Evolutionary conservation across 2,888 invertebrate genomes (phyloP), one percentile per base, ranked within the genome.

Genomic region (Lasioglossum vierecki): DNA sequence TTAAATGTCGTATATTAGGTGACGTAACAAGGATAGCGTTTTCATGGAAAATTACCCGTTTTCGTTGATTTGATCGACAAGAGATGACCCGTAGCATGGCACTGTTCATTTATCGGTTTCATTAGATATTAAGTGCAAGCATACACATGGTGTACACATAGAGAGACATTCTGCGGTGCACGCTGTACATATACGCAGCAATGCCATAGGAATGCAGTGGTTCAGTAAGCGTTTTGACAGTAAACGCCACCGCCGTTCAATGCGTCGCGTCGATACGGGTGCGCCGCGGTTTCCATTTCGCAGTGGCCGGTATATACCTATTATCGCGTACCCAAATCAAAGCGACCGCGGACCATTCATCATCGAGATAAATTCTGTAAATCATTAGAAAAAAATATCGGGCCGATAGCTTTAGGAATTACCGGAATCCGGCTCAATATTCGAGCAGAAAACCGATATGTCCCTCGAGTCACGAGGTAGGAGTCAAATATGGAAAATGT

Each of bases 201-300:
- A 79, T 68, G 76, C 83, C 73, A 68, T 83, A 49, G 83, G 83
- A 83, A 84, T 76, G 76, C 79, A 73, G 76, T 35, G 84, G 68
- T 60, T 79, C 57, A n/a, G 22, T 72, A 26, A 41, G 76, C 76
- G 68, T 79, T 84, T 83, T 79, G 79, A 83, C 76, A 68, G 76
- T 53, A 49, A 76, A 66, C 83, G 75, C 57, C 49, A 70, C 83
- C 83, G 66, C 57, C 57, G 74, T 49, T 76, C 82, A 30, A 66
- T 84, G 83, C 79, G 57, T 66, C 72, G 79, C 79, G 66, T 66
- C 72, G 57, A 76, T 79, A 41, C 66, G 18, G 26, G n/a, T 66
- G 57, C 46, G 66, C 18, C 73, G 83, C 41, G 83, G 83, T 83
- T 83, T 83, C 79, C 84, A 83, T 83, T 79, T 76, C 83, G 68